phyloP scores from a whole-genome alignment of 2,797 vertebrate genomes.

The Chelon labrosus region DNA sequence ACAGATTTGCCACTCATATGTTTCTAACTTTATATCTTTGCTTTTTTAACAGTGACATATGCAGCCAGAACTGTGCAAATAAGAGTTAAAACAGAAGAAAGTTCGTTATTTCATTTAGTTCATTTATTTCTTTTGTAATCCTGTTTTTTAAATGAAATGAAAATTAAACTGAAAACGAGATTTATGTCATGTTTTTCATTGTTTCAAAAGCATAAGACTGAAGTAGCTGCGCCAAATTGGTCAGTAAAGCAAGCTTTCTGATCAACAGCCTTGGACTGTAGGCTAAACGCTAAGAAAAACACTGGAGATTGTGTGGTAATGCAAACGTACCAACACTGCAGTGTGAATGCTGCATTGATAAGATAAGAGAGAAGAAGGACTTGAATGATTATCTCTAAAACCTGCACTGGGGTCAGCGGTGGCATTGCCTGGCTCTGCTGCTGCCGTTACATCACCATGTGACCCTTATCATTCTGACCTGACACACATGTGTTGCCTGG shows the following conservation, averaged over 20 bases:
- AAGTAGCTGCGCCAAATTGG: too few species aligned
- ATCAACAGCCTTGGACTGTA: too few species aligned
- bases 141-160: too few species aligned
- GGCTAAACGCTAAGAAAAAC: background rate
- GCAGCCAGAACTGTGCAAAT: too few species aligned
- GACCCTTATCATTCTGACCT: slow-evolving; percentile 32
- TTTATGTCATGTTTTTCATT: too few species aligned
- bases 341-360: slow-evolving; percentile 3
- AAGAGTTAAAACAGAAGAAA: background rate
- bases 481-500: slow-evolving; percentile 66
- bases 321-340: background rate
- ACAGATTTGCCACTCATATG: background rate
- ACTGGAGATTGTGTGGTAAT: background rate
- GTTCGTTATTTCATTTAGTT: too few species aligned
- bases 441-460: slow-evolving; percentile 27
- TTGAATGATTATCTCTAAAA: background rate
- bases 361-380: background rate
- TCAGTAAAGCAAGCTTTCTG: too few species aligned
- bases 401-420: background rate
- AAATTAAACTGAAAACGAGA: too few species aligned
- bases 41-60: too few species aligned
- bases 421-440: too few species aligned
- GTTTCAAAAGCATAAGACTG: too few species aligned
- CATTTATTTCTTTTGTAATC: too few species aligned
- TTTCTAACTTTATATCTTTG: background rate